Base-by-base conservation (phyloP, 2,888 invertebrate species). In the Nymphalis urticae region DNA sequence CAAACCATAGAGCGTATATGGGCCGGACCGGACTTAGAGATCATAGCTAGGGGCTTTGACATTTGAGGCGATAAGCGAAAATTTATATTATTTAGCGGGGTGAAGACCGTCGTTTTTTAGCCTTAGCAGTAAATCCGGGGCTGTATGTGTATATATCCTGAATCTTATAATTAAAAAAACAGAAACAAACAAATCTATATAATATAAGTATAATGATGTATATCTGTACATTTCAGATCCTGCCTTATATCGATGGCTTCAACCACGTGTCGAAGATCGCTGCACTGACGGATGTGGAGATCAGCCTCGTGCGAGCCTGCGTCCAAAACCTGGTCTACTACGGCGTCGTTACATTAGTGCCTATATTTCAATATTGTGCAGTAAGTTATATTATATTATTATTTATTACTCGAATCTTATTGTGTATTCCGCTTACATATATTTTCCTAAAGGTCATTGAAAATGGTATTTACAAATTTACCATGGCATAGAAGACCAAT, bases 311-410 rank as follows among this genome's bases (percentile, higher is more conserved):
- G 19, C 96, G 96, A 80, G 95, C 96, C 47, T 96, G 96, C 82
- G 94, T 97, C 5, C 96, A 96, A 87, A 97, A 97, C 87, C 93
- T 97, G 66, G 94, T 96, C 87, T 96, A 94, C 87, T 95, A 96
- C 77, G 95, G 95, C 16, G 95, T 96, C 16, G 95, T 96, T 10
- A 95, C 95, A 5, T 87, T 96, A 47, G 95, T 96, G 71, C 96
- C 96, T 19, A 95, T 96, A 80, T 97, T 96, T 86, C 96, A 96
- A 85, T 97, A 97, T 85, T 95, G 96, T 70, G 97, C 97, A 81
- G 90, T 90, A 65, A 87, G 90, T 56, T 17, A 21, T 4, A 13
- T 24, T 21, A 17, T 16, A 13, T 53, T 24, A 24, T 27, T 27
- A 27, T 19, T 13, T 24, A 3, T 16, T 48, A 48, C n/a, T 21